Conservation (phyloP, 1,140 invertebrate genomes). For the Saccostrea cuccullata region DNA sequence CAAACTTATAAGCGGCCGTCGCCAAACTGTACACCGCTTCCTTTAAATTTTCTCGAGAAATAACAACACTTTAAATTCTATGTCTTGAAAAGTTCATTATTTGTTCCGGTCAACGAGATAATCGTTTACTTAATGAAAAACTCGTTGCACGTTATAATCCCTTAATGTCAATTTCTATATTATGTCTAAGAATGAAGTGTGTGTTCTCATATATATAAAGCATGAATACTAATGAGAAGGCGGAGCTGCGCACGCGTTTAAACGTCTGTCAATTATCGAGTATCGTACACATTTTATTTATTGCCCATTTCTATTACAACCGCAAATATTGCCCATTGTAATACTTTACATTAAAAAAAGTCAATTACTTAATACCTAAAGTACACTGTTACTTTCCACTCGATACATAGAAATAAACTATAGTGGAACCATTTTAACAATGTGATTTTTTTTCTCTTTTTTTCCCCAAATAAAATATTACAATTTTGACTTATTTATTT, state of each 20-base stretch:
- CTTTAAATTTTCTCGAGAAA: conserved; percentile 11
- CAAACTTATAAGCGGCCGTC: neutral
- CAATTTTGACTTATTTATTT: too few relatives aligned
- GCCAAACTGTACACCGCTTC: neutral
- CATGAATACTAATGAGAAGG: conserved; percentile 32
- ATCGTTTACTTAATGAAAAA: conserved; percentile 36
- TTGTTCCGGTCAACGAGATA: conserved; percentile 7
- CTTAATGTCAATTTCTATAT: conserved; percentile 36
- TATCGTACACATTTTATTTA: conserved; percentile 25
- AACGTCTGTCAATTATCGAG: conserved; percentile 35
- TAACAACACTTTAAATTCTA: conserved; percentile 10
- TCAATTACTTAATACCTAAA: neutral
- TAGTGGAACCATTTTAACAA: too few relatives aligned
- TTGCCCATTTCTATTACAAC: neutral
- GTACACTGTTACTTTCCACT: neutral
- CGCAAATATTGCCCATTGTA: conserved; percentile 2
- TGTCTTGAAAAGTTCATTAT: conserved; percentile 16
- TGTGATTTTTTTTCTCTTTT: too few relatives aligned
- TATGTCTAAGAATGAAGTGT: conserved; percentile 31
- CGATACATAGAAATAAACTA: neutral
- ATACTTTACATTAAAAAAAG: neutral
- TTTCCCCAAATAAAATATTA: too few relatives aligned
- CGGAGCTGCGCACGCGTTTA: conserved; percentile 19
- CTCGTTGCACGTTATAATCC: conserved; percentile 30
- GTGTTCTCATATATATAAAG: conserved; percentile 36